A percentile compares a stretch with the other conserved stretches of the same genome.
Evolutionary conservation across 2,113 vertebrate species (phyloP).

Genomic region (Tichodroma muraria): DNA sequence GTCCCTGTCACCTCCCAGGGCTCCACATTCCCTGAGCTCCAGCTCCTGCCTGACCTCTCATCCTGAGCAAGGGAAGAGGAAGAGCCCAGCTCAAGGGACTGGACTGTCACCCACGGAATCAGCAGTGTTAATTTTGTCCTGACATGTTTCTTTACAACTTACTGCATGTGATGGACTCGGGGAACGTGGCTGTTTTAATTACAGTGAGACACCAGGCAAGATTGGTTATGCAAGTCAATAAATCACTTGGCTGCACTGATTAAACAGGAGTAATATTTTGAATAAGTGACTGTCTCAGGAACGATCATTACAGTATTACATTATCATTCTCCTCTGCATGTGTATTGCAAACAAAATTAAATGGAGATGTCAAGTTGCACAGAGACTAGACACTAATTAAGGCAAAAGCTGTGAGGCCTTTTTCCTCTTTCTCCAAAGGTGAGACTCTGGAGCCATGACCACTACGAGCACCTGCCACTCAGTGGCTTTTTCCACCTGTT

Average conservation of each 20-base stretch:
- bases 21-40: neutral
- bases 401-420: neutral
- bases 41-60: neutral
- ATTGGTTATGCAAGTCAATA: slow-evolving; percentile 55
- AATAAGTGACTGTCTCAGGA: slow-evolving; percentile 53
- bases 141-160: neutral
- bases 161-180: neutral
- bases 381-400: slow-evolving; percentile 47
- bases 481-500: neutral
- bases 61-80: fast-evolving
- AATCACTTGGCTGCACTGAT: slow-evolving; percentile 58
- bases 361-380: slow-evolving; percentile 54
- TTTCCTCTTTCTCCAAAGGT: neutral
- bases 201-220: neutral
- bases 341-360: slow-evolving; percentile 66
- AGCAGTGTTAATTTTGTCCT: neutral
- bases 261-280: slow-evolving; percentile 63
- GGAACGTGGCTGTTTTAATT: slow-evolving; percentile 43
- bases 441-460: neutral
- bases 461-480: fast-evolving
- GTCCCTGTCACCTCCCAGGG: neutral
- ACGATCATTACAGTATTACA: slow-evolving; percentile 39
- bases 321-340: slow-evolving; percentile 48
- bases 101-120: neutral
- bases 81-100: neutral